phyloP scores from a whole-genome alignment of 2,797 vertebrate species.

The Girardinus metallicus region DNA sequence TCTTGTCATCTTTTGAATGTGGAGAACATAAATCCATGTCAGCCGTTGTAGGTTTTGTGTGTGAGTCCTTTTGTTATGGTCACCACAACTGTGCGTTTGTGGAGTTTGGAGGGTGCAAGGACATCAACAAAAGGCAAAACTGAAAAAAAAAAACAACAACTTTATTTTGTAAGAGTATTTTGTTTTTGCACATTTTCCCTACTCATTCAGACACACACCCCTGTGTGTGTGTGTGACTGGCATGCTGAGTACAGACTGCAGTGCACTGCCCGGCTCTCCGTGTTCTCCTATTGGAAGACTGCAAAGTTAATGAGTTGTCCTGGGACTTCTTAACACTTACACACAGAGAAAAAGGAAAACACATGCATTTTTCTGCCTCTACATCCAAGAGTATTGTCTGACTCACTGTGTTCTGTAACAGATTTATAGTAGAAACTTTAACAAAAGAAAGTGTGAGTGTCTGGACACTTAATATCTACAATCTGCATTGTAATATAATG shows the following conservation, averaged over 20 bases:
- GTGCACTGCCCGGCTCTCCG: slow-evolving; percentile 57
- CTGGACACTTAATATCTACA: not conserved
- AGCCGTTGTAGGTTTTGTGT: slow-evolving; percentile 42
- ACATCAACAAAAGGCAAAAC: slow-evolving; percentile 26
- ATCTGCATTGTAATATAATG: not conserved
- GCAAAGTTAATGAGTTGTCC: slow-evolving; percentile 75
- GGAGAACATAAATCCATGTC: slow-evolving; percentile 70
- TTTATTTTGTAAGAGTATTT: slow-evolving; percentile 36
- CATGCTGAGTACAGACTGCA: slow-evolving; percentile 70
- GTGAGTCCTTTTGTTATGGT: slow-evolving; percentile 18
- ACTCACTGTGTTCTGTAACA: not conserved
- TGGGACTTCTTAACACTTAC: slow-evolving; percentile 61
- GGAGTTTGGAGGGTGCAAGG: slow-evolving; percentile 24
- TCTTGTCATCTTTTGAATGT: slow-evolving; percentile 60
- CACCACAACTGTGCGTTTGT: slow-evolving; percentile 21
- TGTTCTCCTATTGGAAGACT: slow-evolving; percentile 52
- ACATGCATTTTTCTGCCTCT: slow-evolving; percentile 10
- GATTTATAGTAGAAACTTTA: not conserved
- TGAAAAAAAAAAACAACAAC: not conserved
- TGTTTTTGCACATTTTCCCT: slow-evolving; percentile 25
- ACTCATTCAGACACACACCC: slow-evolving; percentile 21
- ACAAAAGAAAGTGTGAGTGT: not conserved
- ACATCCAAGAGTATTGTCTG: slow-evolving; percentile 8
- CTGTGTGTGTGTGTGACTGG: slow-evolving; percentile 56
- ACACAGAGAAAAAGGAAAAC: slow-evolving; percentile 10